Percentiles rank a stretch among this genome's conserved stretches.
phyloP scores from a whole-genome alignment of 2,797 vertebrate species.

The Alectoris magna region DNA sequence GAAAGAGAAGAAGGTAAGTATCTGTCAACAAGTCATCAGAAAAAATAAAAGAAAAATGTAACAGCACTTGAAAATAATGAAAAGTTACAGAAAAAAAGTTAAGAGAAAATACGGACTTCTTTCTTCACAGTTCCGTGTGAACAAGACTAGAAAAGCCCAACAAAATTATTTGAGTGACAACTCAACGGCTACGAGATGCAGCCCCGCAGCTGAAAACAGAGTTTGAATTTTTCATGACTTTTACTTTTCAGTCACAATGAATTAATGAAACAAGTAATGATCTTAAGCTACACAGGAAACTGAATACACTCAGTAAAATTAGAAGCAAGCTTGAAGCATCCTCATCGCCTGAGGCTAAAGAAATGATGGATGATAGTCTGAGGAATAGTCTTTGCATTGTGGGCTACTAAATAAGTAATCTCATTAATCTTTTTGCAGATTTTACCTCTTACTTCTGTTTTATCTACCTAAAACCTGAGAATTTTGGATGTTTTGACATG shows the following conservation, averaged over 20 bases:
- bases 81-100: slow-evolving; percentile 6
- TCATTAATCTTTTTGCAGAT: slow-evolving; percentile 59
- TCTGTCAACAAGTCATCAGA: background rate
- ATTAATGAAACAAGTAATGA: slow-evolving; percentile 66
- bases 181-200: background rate
- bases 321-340: slow-evolving; percentile 55
- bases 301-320: slow-evolving; percentile 49
- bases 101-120: background rate
- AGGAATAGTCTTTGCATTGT: slow-evolving; percentile 39
- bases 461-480: background rate
- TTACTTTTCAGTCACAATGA: slow-evolving; percentile 59
- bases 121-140: background rate
- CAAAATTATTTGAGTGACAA: background rate
- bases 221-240: slow-evolving; percentile 54
- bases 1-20: background rate
- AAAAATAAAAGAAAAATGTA: background rate
- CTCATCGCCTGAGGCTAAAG: slow-evolving; percentile 64
- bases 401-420: slow-evolving; percentile 59
- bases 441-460: slow-evolving; percentile 43
- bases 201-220: slow-evolving; percentile 16
- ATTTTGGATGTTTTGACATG: background rate
- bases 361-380: slow-evolving; percentile 64
- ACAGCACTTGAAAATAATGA: background rate
- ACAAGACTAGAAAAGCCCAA: background rate
- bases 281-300: slow-evolving; percentile 50